Evolutionary conservation across 1,140 invertebrate species (phyloP).

Genomic region (Helicoverpa armigera): DNA sequence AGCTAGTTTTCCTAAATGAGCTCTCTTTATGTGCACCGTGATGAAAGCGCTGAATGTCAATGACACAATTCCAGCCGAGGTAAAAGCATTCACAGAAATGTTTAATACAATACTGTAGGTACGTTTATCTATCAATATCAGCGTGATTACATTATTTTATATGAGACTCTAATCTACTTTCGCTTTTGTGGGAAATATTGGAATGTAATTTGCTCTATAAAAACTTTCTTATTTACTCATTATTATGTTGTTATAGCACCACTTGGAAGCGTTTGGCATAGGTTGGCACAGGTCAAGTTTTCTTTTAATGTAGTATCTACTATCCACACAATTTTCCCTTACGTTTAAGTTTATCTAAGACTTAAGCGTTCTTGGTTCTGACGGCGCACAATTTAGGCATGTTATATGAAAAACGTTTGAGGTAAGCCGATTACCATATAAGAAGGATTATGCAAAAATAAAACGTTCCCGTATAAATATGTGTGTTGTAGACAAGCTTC

Average conservation of each 20-base stretch:
- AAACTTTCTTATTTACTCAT: background rate
- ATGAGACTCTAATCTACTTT: slow-evolving; percentile 17
- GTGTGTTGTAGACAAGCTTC: slow-evolving; percentile 38
- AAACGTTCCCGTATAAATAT: slow-evolving; percentile 33
- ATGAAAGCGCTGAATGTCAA: slow-evolving; percentile 5
- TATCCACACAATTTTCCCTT: slow-evolving; percentile 12
- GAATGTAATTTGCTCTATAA: slow-evolving; percentile 15
- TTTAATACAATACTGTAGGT: slow-evolving; percentile 12
- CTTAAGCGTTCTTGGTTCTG: slow-evolving; percentile 5
- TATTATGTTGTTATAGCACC: slow-evolving; percentile 10
- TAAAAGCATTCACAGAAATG: slow-evolving; percentile 24
- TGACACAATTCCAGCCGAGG: slow-evolving; percentile 14
- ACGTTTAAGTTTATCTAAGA: slow-evolving; percentile 13
- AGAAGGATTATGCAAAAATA: slow-evolving; percentile 40
- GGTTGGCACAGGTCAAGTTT: slow-evolving; percentile 32
- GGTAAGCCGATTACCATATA: slow-evolving; percentile 42
- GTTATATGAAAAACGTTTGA: slow-evolving; percentile 44
- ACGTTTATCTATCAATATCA: slow-evolving; percentile 24
- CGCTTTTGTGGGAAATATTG: slow-evolving; percentile 27
- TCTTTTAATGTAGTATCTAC: background rate
- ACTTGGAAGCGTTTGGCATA: slow-evolving; percentile 20
- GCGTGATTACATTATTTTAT: slow-evolving; percentile 38
- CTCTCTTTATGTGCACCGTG: background rate
- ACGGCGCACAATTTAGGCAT: slow-evolving; percentile 24
- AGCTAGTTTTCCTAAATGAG: background rate